These are phyloP conservation scores for Sinocyclocheilus anophthalmus DNA, from an alignment of 2,113 vertebrate species.

Conservation along the genomic window DNA sequence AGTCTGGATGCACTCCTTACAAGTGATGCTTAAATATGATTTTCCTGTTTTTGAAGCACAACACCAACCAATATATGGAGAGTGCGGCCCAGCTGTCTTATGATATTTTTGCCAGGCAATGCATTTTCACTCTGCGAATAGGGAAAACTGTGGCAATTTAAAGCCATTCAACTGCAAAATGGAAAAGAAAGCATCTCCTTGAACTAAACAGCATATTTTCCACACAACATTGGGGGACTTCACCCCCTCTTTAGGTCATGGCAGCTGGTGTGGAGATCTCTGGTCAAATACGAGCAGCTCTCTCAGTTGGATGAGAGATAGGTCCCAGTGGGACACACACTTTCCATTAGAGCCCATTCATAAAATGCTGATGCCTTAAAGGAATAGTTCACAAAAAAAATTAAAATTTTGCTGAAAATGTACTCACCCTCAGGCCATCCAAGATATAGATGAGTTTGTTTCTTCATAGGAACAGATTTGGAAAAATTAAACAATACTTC, in stretches of 20 bases:
- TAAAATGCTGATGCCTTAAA: neutral
- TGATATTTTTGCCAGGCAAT: conserved; percentile 31
- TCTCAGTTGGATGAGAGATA: conserved; percentile 10
- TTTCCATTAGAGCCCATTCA: conserved; percentile 38
- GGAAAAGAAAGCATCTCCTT: neutral
- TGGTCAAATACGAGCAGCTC: conserved; percentile 16
- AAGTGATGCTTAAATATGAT: conserved; percentile 21
- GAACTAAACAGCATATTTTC: conserved; percentile 20
- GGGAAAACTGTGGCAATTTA: conserved; percentile 35
- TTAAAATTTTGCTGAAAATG: neutral
- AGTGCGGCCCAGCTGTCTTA: conserved; percentile 33
- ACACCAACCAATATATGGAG: conserved; percentile 16
- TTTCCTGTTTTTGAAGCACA: neutral
- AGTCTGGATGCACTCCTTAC: neutral
- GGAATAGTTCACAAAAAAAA: neutral
- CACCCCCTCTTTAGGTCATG: neutral
- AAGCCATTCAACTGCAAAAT: conserved; percentile 31
- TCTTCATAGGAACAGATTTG: too few species aligned
- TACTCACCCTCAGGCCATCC: too few species aligned
- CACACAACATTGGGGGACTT: conserved; percentile 13
- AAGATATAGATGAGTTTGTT: too few species aligned
- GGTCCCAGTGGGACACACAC: conserved; percentile 14
- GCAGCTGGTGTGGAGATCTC: conserved; percentile 29
- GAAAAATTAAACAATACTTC: too few species aligned
- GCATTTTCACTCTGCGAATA: conserved; percentile 20